Conservation (phyloP, 64 coral and sea anemone species). For the Actinia equina region DNA sequence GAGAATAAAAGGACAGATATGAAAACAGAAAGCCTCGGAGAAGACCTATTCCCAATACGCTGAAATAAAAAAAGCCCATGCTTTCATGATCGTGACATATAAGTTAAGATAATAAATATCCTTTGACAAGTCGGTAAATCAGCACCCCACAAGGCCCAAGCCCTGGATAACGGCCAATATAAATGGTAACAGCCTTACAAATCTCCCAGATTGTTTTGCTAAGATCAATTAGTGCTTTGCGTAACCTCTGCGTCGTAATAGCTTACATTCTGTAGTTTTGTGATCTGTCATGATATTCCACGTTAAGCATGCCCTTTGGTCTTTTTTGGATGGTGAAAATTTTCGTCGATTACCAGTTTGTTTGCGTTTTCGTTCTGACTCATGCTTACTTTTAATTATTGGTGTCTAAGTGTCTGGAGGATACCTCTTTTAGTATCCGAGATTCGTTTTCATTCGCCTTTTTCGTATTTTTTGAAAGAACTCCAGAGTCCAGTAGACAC, state of each 20-base stretch:
- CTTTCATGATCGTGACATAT: neutral
- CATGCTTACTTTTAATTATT: neutral
- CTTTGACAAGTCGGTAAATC: neutral
- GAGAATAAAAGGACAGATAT: no score
- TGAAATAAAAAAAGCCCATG: neutral
- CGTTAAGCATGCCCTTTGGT: neutral
- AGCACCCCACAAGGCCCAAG: neutral
- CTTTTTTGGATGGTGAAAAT: neutral
- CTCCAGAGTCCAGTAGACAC: no score
- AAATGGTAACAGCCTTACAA: neutral
- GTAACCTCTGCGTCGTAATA: neutral
- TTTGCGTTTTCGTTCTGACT: neutral
- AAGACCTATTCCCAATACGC: neutral
- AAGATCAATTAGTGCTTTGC: neutral
- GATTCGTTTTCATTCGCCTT: neutral
- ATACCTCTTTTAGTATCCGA: neutral
- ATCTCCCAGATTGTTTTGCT: neutral
- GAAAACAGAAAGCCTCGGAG: no score
- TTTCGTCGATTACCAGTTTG: neutral
- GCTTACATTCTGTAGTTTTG: neutral
- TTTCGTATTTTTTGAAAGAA: neutral
- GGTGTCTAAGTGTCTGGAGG: neutral
- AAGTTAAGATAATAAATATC: neutral
- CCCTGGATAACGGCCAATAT: neutral
- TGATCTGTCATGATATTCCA: neutral